Evolutionary conservation across 2,113 vertebrate genomes (phyloP).

Genomic region (Podarcis muralis): DNA sequence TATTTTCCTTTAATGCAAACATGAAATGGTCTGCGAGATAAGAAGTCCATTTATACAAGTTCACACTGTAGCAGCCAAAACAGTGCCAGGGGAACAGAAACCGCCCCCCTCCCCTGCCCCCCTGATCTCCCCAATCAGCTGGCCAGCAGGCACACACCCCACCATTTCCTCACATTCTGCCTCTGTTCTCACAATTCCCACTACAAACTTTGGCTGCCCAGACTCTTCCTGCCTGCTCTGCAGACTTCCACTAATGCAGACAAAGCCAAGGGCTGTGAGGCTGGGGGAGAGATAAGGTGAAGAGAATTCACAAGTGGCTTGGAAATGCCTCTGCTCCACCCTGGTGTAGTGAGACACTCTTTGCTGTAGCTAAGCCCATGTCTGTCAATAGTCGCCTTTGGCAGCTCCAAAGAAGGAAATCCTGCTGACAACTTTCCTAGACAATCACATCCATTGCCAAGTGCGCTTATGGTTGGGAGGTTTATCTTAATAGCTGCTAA

Average conservation of each 20-base stretch:
- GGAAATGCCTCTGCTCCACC: background rate
- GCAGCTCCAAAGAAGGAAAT: constrained; percentile 13
- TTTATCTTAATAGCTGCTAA: background rate
- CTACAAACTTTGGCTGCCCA: constrained; percentile 41
- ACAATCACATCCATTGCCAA: constrained; percentile 8
- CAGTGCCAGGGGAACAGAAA: constrained; percentile 73
- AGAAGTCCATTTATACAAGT: constrained; percentile 76
- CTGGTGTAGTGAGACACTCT: background rate
- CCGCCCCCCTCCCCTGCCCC: constrained; percentile 55
- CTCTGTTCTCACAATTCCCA: constrained; percentile 72
- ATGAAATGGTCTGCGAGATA: constrained; percentile 76
- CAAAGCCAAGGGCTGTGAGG: constrained; percentile 45
- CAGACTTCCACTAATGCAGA: constrained; percentile 49
- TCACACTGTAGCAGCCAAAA: constrained; percentile 80
- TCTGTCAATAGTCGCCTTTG: constrained; percentile 2
- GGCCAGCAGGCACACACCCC: constrained; percentile 58
- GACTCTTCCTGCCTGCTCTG: constrained; percentile 71
- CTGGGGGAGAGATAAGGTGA: constrained; percentile 36
- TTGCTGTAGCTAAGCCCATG: background rate
- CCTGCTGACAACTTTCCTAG: constrained; percentile 22
- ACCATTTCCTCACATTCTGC: constrained; percentile 80
- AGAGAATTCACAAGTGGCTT: constrained; percentile 20
- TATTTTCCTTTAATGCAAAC: constrained; percentile 77
- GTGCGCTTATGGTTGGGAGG: background rate
- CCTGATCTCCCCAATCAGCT: constrained; percentile 45